Base-by-base conservation (phyloP, 2,888 invertebrate species). In the Drosophila eohydei region DNA sequence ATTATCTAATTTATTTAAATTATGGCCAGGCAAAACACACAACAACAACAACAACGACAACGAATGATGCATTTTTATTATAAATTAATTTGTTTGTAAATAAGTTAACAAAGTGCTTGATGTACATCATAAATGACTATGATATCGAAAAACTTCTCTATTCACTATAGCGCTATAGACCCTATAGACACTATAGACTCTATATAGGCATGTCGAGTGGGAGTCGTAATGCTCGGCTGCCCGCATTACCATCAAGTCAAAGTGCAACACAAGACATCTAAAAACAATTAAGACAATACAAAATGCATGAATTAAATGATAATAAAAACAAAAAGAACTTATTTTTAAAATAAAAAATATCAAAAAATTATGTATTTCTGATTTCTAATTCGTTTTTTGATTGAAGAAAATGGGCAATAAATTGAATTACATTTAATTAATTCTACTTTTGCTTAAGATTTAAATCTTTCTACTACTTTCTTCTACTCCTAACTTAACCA, bases 1-100 rank as follows among this genome's bases (percentile, higher is more conserved):
- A 82, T 88, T 80, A 88, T 86, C 71, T 83, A 83, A 85, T 88
- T 88, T 85, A 85, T 85, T 81, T 81, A 81, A 79, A 78, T 81
- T 83, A 77, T 83, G 86, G 74, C 83, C 79, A 79, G 74, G 79
- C 77, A 88, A 16, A 56, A 8, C 30, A 41, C 26, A 26, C 44
- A 65, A 30, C 63, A 88, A 72, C 56, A 66, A 32, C 61, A 28
- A 34, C 2, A 70, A 70, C 57, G 57, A 56, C 21, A 38, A 73
- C 65, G 69, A 76, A 56, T 43, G 72, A 72, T 81, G 89, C 88
- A 84, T 87, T 87, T 86, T 82, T 80, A 80, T 81, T 76, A 87
- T 80, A 74, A 71, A 81, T 89, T 78, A 89, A 80, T 79, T 79
- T 80, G 74, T 85, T 85, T 82, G 89, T 83, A 87, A 88, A 88